These are phyloP conservation scores for Leuciscus waleckii DNA, from an alignment of 2,797 vertebrate species.

Conservation along the genomic window DNA sequence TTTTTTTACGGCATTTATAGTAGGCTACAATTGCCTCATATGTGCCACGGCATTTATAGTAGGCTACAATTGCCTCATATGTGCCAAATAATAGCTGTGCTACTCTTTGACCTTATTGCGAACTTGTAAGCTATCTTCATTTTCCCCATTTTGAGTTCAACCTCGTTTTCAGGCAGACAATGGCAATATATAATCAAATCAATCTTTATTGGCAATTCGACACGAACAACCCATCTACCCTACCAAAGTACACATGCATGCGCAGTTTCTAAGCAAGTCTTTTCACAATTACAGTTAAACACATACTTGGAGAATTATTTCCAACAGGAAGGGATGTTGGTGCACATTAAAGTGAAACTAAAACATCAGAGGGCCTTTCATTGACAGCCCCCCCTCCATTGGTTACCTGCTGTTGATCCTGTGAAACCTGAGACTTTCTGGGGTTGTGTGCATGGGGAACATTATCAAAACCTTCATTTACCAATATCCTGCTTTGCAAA, in stretches of 20 bases:
- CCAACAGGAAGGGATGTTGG: slow-evolving; percentile 57
- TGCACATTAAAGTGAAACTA: slow-evolving; percentile 53
- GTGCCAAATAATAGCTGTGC: background rate
- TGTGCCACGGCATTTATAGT: background rate
- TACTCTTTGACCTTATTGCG: background rate
- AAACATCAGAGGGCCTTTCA: slow-evolving; percentile 40
- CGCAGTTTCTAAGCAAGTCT: slow-evolving; percentile 86
- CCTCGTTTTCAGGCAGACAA: background rate
- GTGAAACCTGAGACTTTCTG: slow-evolving; percentile 53
- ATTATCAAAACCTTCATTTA: slow-evolving; percentile 25
- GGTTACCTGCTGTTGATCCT: slow-evolving; percentile 49
- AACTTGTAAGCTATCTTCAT: background rate
- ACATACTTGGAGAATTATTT: slow-evolving; percentile 71
- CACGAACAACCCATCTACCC: slow-evolving; percentile 91
- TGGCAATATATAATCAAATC: slow-evolving; percentile 78
- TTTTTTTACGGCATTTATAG: background rate
- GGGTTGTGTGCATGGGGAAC: slow-evolving; percentile 35
- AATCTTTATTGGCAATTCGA: slow-evolving; percentile 77
- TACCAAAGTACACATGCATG: slow-evolving; percentile 94
- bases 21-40: background rate
- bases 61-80: background rate
- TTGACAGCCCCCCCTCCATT: background rate
- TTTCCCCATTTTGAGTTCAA: background rate
- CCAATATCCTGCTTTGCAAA: slow-evolving; percentile 13
- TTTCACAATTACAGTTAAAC: slow-evolving; percentile 81